Evolutionary conservation across 2,797 vertebrate genomes (phyloP).

Genomic region (Notoglanidium macrostoma): DNA sequence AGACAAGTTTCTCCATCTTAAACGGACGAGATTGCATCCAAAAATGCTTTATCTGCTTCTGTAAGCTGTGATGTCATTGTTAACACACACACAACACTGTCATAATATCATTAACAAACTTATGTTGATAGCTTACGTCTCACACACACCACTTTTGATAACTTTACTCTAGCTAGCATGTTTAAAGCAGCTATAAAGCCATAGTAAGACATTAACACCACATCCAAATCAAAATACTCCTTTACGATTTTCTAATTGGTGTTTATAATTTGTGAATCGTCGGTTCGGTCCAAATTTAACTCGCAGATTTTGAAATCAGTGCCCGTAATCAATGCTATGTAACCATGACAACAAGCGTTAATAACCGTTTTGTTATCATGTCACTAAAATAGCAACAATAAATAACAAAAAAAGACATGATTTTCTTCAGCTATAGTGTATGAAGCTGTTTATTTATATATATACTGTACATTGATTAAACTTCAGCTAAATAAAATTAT

Average conservation of each 20-base stretch:
- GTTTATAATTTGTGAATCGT: no score
- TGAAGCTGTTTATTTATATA: no score
- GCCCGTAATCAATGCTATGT: not conserved
- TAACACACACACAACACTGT: not conserved
- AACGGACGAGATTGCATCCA: not conserved
- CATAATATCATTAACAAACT: no score
- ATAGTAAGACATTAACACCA: not conserved
- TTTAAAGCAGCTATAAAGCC: not conserved
- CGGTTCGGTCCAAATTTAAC: not conserved
- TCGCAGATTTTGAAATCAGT: not conserved
- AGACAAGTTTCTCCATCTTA: not conserved
- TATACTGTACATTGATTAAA: no score
- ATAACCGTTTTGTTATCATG: no score
- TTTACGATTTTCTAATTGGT: not conserved
- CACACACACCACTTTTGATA: no score
- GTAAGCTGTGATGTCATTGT: not conserved
- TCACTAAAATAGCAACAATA: not conserved
- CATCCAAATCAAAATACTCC: not conserved
- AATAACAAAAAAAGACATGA: not conserved
- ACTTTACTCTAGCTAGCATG: not conserved
- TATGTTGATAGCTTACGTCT: no score
- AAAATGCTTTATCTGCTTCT: not conserved
- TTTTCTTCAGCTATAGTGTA: not conserved
- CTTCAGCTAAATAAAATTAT: no score
- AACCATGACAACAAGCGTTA: not conserved